Percentiles rank a stretch among this genome's conserved stretches.
Conservation (phyloP, 2,797 vertebrate genomes). For the Hemitrygon akajei region DNA sequence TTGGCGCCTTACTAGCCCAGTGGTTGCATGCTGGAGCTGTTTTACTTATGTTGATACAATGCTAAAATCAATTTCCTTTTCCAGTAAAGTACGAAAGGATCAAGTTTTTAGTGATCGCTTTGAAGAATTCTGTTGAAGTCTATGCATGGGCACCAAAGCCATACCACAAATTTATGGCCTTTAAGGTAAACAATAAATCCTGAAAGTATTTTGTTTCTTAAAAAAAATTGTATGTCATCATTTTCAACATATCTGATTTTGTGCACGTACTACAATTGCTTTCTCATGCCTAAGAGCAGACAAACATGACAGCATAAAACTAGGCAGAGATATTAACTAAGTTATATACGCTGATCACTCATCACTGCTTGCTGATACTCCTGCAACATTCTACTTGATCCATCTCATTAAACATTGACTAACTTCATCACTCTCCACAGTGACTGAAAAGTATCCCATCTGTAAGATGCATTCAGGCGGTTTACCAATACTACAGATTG, state of each 20-base stretch:
- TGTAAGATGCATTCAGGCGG: too few relatives aligned
- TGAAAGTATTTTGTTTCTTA: background rate
- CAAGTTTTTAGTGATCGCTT: conserved; percentile 81
- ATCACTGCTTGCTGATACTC: background rate
- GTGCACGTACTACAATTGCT: background rate
- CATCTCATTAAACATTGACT: too few relatives aligned
- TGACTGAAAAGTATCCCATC: too few relatives aligned
- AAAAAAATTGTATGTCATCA: background rate
- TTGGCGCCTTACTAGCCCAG: too few relatives aligned
- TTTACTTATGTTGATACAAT: background rate
- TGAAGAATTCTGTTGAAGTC: conserved; percentile 84
- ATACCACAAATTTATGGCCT: conserved; percentile 88
- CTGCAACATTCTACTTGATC: too few relatives aligned
- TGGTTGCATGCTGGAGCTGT: background rate
- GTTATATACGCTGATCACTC: background rate
- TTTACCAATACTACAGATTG: too few relatives aligned
- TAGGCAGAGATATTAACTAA: background rate
- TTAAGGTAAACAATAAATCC: conserved; percentile 66
- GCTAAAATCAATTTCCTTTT: conserved; percentile 44
- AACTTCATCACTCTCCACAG: too few relatives aligned
- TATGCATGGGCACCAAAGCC: conserved; percentile 86
- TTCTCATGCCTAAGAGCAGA: background rate
- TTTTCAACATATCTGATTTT: background rate
- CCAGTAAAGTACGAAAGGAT: conserved; percentile 84
- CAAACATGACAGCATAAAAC: background rate